Base-by-base conservation (phyloP, 2,797 vertebrate genomes). In the Australoheros facetus region DNA sequence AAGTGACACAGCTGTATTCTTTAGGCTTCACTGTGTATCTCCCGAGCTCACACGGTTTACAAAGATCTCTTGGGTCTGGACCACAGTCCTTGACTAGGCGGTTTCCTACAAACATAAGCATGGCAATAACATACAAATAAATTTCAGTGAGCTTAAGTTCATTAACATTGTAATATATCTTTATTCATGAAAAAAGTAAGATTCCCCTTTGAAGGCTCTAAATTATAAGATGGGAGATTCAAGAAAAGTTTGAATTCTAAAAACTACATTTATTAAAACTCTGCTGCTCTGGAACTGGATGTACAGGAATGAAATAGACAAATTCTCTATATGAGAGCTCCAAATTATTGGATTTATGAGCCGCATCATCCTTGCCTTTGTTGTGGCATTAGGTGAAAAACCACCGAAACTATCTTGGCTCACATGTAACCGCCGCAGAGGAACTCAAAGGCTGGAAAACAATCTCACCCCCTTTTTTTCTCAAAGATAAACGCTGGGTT, bases 331-430 rank as follows among this genome's bases (percentile, higher is more conserved):
- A 6, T 48, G 55, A 32, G 74, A 53, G 1, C 19, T 73, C 59
- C 32, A 37, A 57, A 19, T 71, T 19, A 58, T 73, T 71, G 51
- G 12, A 66, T 72, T 56, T 37, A 30, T 78, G 56, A 42, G 19
- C 21, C 17, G 14, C 23, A 73, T 56, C 71, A 76, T 79, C 62
- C 34, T 32, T 1, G 19, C 4, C 3, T 59, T 69, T 91, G 69
- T 86, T 90, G 91, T 91, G 93, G 90, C 75, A 94, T 85, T 92
- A 90, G 71, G n/a, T 91, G 66, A 71, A 86, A 90, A 94, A 90
- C 90, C 90, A 92, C 90, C 73, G 92, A 94, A 92, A 95, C 90
- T 86, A 75, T 37, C 56, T 58, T 79, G 69, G 90, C 87, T 89
- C 74, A 57, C 69, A 12, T 32, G n/a, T 13, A 84, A 53, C 82